These are phyloP conservation scores for Drosophila merina DNA, from an alignment of 2,888 invertebrate species.

Conservation along the genomic window DNA sequence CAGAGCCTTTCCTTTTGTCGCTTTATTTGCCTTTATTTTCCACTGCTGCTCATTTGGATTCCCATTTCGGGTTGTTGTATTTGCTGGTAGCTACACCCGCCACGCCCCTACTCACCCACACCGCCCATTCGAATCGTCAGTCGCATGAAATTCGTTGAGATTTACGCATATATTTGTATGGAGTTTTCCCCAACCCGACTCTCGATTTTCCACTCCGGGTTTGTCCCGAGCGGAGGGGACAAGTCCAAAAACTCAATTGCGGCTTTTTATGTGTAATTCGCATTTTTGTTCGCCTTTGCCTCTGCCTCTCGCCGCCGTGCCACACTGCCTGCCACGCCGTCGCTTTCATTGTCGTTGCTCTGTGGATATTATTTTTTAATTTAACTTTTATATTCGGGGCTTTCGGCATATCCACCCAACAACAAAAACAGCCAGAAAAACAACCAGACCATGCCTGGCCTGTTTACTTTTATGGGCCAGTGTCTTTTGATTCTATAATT, in stretches of 20 bases:
- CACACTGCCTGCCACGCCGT: constrained; percentile 23
- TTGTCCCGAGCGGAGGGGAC: not conserved
- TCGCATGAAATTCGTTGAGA: constrained; percentile 63
- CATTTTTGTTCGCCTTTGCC: constrained; percentile 53
- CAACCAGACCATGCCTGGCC: constrained; percentile 9
- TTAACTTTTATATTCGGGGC: constrained; percentile 71
- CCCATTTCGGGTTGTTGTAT: constrained; percentile 33
- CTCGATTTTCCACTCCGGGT: not conserved
- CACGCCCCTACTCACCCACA: not conserved
- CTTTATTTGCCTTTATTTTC: constrained; percentile 32
- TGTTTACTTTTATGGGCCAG: constrained; percentile 59
- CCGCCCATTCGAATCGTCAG: constrained; percentile 8
- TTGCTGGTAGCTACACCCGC: constrained; percentile 15
- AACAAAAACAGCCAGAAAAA: not conserved
- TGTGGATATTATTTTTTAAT: constrained; percentile 74
- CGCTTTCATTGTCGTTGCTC: constrained; percentile 46
- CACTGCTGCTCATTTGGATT: constrained; percentile 39
- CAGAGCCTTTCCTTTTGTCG: constrained; percentile 39
- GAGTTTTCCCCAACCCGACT: not conserved
- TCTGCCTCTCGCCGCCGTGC: constrained; percentile 5
- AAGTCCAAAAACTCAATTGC: constrained; percentile 68
- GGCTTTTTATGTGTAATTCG: constrained; percentile 76
- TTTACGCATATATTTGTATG: constrained; percentile 67
- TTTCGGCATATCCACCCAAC: constrained; percentile 48
- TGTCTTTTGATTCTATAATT: constrained; percentile 58